Conservation (phyloP, 2,888 invertebrate genomes). For the Apodemia hepburni region DNA sequence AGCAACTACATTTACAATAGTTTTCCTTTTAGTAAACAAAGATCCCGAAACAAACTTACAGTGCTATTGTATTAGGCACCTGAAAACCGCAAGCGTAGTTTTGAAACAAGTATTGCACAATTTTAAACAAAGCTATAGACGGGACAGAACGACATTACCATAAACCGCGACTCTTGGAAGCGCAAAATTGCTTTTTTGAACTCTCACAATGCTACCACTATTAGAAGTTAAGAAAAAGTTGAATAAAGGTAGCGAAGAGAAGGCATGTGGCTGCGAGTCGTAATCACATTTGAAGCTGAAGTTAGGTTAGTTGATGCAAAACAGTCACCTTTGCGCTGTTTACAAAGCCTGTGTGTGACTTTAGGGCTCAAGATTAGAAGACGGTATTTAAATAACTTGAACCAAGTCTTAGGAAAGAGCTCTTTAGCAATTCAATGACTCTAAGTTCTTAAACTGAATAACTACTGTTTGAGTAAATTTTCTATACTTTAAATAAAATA, state of each 20-base stretch:
- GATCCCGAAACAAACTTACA: slow-evolving; percentile 58
- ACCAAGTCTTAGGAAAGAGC: slow-evolving; percentile 51
- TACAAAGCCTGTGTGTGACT: slow-evolving; percentile 51
- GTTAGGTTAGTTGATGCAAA: slow-evolving; percentile 45
- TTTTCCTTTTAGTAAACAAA: slow-evolving; percentile 54
- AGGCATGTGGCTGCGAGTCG: slow-evolving; percentile 45
- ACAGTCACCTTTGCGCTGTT: slow-evolving; percentile 46
- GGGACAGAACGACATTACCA: slow-evolving; percentile 59
- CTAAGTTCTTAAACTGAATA: slow-evolving; percentile 44
- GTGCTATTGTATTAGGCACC: slow-evolving; percentile 57
- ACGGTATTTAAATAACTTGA: slow-evolving; percentile 54
- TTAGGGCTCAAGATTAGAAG: slow-evolving; percentile 60
- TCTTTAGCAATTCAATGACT: slow-evolving; percentile 66
- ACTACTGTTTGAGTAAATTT: slow-evolving; percentile 36
- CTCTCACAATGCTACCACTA: slow-evolving; percentile 64
- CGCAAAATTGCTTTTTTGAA: slow-evolving; percentile 75
- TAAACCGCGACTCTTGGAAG: slow-evolving; percentile 60
- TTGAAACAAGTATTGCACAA: slow-evolving; percentile 66
- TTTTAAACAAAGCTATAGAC: slow-evolving; percentile 72
- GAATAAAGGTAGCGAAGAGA: slow-evolving; percentile 48
- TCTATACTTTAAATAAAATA: slow-evolving; percentile 12
- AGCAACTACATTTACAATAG: slow-evolving; percentile 42
- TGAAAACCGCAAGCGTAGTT: slow-evolving; percentile 63
- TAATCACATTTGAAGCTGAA: slow-evolving; percentile 53
- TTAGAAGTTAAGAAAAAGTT: slow-evolving; percentile 68